These are phyloP conservation scores for Cryptotermes secundus DNA, from an alignment of 1,140 invertebrate genomes.

Conservation along the genomic window DNA sequence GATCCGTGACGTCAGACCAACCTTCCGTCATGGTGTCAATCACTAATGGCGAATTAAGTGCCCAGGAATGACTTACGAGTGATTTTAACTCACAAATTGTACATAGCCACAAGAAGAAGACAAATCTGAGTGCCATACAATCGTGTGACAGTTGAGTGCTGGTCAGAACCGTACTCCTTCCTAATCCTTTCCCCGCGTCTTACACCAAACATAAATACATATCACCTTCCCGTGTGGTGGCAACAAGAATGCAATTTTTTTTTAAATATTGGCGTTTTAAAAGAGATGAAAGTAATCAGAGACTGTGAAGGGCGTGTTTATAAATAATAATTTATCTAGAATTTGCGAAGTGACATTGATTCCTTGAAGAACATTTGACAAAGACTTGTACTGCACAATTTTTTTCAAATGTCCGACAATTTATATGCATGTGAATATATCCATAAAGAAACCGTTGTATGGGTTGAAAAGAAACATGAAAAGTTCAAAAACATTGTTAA, in stretches of 20 bases:
- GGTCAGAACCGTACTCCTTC: not conserved
- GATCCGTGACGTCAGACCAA: not conserved
- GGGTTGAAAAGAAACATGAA: too few relatives aligned
- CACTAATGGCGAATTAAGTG: slow-evolving; percentile 23
- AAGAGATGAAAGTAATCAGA: not conserved
- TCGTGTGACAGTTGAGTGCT: not conserved
- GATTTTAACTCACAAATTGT: not conserved
- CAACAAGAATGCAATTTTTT: not conserved
- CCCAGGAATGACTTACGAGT: not conserved
- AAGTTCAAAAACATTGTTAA: too few relatives aligned
- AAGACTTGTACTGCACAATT: not conserved
- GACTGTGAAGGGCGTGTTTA: not conserved
- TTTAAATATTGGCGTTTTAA: slow-evolving; percentile 12
- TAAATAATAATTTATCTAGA: not conserved
- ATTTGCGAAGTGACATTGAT: not conserved
- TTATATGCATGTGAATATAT: too few relatives aligned
- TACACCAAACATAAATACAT: not conserved
- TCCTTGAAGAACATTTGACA: not conserved
- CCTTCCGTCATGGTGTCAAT: not conserved
- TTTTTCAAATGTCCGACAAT: not conserved
- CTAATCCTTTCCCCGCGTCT: not conserved
- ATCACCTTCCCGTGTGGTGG: not conserved
- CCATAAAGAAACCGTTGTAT: too few relatives aligned
- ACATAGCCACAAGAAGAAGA: not conserved
- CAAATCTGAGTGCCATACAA: not conserved